Conservation (phyloP, 2,888 invertebrate species). For the Sclerodermus sp. region DNA sequence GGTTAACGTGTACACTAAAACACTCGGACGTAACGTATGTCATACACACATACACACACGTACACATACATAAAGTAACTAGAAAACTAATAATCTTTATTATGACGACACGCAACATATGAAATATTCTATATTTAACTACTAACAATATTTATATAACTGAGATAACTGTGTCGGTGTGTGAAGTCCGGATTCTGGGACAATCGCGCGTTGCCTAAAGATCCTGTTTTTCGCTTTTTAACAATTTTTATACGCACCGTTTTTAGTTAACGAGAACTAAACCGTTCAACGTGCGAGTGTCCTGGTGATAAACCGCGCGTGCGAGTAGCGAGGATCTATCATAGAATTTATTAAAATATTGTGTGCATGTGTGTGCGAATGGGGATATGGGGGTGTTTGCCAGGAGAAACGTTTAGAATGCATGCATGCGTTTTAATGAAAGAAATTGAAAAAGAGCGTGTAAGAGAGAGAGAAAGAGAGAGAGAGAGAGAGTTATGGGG, state of each 20-base stretch:
- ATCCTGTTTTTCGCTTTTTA: too few relatives aligned
- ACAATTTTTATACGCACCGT: neutral
- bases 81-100: slow-evolving; percentile 30
- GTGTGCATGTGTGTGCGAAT: neutral
- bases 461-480: neutral
- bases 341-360: too few relatives aligned
- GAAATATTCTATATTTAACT: slow-evolving; percentile 31
- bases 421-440: too few relatives aligned
- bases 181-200: neutral
- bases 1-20: too few relatives aligned
- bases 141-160: slow-evolving; percentile 29
- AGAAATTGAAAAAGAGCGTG: neutral
- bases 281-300: too few relatives aligned
- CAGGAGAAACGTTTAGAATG: too few relatives aligned
- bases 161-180: slow-evolving; percentile 21
- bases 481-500: slow-evolving; percentile 1
- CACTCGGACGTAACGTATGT: too few relatives aligned
- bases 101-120: slow-evolving; percentile 27
- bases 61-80: slow-evolving; percentile 13
- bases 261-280: too few relatives aligned
- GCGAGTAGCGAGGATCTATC: too few relatives aligned
- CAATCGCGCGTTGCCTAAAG: too few relatives aligned
- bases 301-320: too few relatives aligned
- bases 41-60: slow-evolving; percentile 13
- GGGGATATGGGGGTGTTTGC: too few relatives aligned